Evolutionary conservation across 2,797 vertebrate genomes (phyloP).

Genomic region (Etheostoma nigrum): DNA sequence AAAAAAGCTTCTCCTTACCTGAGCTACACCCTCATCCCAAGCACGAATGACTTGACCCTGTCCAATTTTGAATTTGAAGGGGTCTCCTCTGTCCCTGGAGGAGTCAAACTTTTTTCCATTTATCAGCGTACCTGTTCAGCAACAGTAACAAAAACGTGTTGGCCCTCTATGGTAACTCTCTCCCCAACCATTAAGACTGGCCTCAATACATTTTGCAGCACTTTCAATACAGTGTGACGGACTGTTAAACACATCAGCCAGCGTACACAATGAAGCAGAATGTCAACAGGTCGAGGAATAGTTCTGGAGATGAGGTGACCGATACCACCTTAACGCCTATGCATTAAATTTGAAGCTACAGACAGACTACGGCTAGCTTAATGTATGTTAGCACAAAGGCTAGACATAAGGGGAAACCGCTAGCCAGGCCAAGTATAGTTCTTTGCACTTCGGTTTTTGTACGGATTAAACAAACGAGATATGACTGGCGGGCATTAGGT

Average conservation of each 20-base stretch:
- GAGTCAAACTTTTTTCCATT: constrained; percentile 92
- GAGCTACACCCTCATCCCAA: constrained; percentile 93
- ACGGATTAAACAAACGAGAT: accelerated
- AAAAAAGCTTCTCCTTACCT: constrained; percentile 75
- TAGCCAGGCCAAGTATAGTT: accelerated
- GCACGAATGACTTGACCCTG: constrained; percentile 89
- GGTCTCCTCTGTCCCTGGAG: constrained; percentile 89
- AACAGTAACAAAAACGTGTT: background rate
- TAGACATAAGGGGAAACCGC: no score
- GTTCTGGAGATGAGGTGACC: background rate
- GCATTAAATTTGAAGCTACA: background rate
- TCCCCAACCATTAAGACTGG: background rate
- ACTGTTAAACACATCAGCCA: background rate
- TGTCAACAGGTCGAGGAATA: background rate
- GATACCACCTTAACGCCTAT: no score
- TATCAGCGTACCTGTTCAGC: constrained; percentile 87
- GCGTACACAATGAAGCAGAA: background rate
- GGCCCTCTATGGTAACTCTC: background rate
- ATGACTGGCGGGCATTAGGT: accelerated
- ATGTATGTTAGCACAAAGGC: background rate
- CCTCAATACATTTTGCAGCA: background rate
- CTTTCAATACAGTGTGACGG: background rate
- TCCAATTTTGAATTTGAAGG: constrained; percentile 90
- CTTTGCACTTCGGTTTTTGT: background rate
- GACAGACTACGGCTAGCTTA: background rate